These are phyloP conservation scores for Zaprionus davidi DNA, from an alignment of 1,140 invertebrate species.

Conservation along the genomic window DNA sequence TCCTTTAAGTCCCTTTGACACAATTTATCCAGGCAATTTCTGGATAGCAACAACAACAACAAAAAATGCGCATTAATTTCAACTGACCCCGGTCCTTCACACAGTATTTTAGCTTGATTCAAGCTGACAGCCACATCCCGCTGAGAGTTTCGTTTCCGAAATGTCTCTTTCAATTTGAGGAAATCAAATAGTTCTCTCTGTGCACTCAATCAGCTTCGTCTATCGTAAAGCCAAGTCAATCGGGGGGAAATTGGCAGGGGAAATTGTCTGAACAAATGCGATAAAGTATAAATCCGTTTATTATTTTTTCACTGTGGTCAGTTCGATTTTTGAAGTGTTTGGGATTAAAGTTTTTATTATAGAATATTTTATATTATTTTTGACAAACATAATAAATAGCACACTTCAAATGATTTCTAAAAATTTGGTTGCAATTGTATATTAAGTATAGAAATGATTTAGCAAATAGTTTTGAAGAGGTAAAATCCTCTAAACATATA, in stretches of 20 bases:
- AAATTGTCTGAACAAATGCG: constrained; percentile 12
- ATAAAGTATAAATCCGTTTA: constrained; percentile 8
- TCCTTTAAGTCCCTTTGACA: constrained; percentile 38
- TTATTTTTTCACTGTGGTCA: background rate
- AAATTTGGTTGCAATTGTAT: too few species aligned
- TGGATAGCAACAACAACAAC: constrained; percentile 1
- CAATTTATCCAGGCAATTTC: constrained; percentile 46
- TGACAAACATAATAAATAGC: too few species aligned
- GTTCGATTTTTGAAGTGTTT: background rate
- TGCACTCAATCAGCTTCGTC: constrained; percentile 26
- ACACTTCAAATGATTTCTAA: too few species aligned
- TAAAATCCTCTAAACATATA: too few species aligned
- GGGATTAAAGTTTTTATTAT: background rate
- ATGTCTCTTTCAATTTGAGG: constrained; percentile 34
- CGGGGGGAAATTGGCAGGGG: background rate
- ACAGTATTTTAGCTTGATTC: background rate
- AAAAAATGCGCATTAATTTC: constrained; percentile 39
- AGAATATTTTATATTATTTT: too few species aligned
- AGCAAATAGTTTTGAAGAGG: too few species aligned
- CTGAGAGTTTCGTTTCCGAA: constrained; percentile 6
- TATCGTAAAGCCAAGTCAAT: constrained; percentile 29
- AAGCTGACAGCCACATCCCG: constrained; percentile 13
- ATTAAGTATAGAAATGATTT: too few species aligned
- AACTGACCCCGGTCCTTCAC: background rate
- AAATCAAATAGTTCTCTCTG: constrained; percentile 32